Evolutionary conservation across 2,888 invertebrate species (phyloP), one percentile per base, ranked within the genome.

Genomic region (Perdita meconis): DNA sequence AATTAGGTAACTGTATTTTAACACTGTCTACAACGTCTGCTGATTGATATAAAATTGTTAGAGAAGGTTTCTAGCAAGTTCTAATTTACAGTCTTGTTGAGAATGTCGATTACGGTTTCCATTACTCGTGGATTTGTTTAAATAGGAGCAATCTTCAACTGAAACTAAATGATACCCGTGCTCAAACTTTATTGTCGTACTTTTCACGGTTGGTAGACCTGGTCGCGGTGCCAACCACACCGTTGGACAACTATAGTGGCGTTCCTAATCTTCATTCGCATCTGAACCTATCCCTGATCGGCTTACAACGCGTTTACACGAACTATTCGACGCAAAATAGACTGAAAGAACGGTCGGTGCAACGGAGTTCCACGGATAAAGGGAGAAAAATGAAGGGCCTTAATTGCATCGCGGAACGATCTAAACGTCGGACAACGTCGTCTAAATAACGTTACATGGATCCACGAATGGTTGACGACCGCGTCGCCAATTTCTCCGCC

Each of bases 391-490:
- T 38, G 16, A 50, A 30, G 13, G 42, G 6, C 40, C 24, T 69
- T 75, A 70, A 75, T 75, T 75, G 55, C 65, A 4, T 5, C 16
- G 19, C 8, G 44, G 36, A 61, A 47, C 61, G 65, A 57, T 63
- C 59, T 57, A 67, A 64, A 72, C 42, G 60, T 4, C 22, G 44
- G n/a, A 30, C 12, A 13, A 6, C 16, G 24, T 2, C 40, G 66
- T 78, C 67, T 56, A 63, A 72, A 66, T 67, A 70, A 80, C 73
- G 57, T 67, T 36, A 38, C 56, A 38, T 67, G 66, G 57, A 26
- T 51, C 38, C n/a, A 44, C 34, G 68, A 36, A 72, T 73, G 76
- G 57, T 82, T 82, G 75, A 78, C 80, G 82, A 57, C 51, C 76
- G 72, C 76, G 72, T 65, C 55, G 71, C 47, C 76, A 38, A 67